phyloP scores from a whole-genome alignment of 2,113 vertebrate species.

The Hepsetus odoe region DNA sequence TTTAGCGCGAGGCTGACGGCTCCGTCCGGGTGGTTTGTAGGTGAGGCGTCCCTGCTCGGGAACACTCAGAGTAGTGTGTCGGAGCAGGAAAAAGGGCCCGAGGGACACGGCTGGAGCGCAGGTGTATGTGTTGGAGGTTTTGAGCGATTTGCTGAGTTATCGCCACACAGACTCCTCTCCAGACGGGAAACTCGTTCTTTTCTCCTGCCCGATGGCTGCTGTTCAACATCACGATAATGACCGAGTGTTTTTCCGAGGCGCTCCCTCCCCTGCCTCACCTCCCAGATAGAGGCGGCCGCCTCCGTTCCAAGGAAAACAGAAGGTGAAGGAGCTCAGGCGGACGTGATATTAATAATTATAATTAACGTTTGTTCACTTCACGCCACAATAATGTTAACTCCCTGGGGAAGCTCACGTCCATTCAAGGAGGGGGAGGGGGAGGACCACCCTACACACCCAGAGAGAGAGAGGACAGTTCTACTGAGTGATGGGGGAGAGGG shows the following conservation, averaged over 20 bases:
- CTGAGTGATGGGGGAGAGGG: too few relatives aligned
- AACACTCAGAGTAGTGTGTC: neutral
- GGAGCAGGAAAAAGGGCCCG: neutral
- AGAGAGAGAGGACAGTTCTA: neutral
- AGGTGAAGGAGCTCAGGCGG: neutral
- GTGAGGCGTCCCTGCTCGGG: neutral
- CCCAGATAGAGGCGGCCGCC: neutral
- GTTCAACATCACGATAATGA: neutral
- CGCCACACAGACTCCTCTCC: neutral
- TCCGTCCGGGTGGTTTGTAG: neutral
- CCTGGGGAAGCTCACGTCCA: too few relatives aligned
- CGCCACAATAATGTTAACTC: too few relatives aligned
- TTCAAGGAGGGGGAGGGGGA: too few relatives aligned
- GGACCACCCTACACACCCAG: neutral
- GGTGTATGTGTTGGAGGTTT: neutral
- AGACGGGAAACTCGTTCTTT: conserved; percentile 1
- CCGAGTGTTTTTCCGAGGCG: neutral
- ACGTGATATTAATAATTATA: conserved; percentile 19
- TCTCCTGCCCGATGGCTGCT: neutral
- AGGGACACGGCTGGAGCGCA: neutral
- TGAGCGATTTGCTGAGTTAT: neutral
- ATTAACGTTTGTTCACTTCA: neutral
- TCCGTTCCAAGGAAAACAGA: conserved; percentile 16
- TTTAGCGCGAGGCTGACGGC: neutral
- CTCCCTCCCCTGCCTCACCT: neutral